phyloP scores from a whole-genome alignment of 2,113 vertebrate genomes.

The Mirza zaza region DNA sequence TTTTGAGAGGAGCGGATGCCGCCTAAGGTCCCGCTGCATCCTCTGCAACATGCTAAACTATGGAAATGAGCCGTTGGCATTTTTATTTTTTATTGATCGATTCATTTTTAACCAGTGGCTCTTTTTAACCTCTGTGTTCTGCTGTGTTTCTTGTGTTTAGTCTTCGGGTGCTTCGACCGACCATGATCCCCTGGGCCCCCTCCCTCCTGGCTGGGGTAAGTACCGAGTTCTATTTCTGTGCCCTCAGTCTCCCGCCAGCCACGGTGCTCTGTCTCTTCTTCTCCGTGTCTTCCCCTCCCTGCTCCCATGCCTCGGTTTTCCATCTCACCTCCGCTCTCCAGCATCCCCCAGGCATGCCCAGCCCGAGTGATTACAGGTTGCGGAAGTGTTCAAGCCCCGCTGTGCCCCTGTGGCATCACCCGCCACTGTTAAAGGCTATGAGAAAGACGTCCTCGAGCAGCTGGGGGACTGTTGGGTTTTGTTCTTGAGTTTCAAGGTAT shows the following conservation, averaged over 20 bases:
- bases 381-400: not conserved
- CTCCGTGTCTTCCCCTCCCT: not conserved
- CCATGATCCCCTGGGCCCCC: conserved; percentile 95
- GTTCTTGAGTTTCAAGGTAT: not conserved
- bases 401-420: no score
- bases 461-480: not conserved
- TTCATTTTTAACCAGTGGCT: conserved; percentile 36
- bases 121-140: conserved; percentile 65
- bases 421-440: not conserved
- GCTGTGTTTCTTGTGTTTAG: conserved; percentile 88
- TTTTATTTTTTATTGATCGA: conserved; percentile 30
- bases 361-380: not conserved
- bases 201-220: conserved; percentile 99
- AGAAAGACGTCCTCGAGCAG: not conserved
- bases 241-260: not conserved
- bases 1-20: conserved; percentile 23
- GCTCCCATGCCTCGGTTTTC: not conserved
- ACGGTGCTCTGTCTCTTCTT: not conserved
- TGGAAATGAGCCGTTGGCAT: conserved; percentile 33
- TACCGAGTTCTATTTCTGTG: conserved; percentile 58
- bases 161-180: conserved; percentile 90
- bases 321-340: fast-evolving
- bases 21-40: not conserved
- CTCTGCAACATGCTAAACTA: conserved; percentile 20
- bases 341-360: fast-evolving